These are phyloP conservation scores for Ceyx melanurus DNA, from an alignment of 2,113 vertebrate genomes.

Conservation along the genomic window DNA sequence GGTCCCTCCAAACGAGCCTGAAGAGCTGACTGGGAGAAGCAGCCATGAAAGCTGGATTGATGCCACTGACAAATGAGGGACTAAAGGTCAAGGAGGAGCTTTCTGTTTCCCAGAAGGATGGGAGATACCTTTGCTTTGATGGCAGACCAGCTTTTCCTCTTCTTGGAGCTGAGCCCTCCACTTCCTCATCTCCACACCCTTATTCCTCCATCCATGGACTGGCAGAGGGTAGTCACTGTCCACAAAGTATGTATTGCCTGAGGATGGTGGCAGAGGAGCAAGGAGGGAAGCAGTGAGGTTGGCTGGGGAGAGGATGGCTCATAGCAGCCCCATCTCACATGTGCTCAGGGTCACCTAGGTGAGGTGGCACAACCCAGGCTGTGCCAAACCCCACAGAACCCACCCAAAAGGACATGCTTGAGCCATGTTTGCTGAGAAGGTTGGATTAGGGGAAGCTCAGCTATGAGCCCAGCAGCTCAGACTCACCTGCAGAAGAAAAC, in stretches of 20 bases:
- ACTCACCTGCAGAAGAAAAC: neutral
- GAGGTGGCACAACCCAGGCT: neutral
- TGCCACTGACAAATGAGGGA: slow-evolving; percentile 11
- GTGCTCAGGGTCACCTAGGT: neutral
- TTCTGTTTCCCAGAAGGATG: neutral
- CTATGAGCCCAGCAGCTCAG: neutral
- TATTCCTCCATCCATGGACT: neutral
- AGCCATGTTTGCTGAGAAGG: no score
- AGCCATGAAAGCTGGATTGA: neutral
- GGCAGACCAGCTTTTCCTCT: neutral
- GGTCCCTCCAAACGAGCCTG: neutral
- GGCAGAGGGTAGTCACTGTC: neutral
- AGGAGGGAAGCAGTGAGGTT: neutral
- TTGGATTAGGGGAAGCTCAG: no score
- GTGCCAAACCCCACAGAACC: neutral
- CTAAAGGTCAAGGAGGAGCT: slow-evolving; percentile 31
- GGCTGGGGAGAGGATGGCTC: neutral
- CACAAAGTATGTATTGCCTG: neutral
- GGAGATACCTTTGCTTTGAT: neutral
- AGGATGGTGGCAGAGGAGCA: neutral
- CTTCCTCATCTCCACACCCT: neutral
- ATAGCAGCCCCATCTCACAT: neutral
- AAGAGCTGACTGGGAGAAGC: neutral
- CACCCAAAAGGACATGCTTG: no score
- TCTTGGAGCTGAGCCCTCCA: neutral